Evolutionary conservation across 2,113 vertebrate species (phyloP).

Genomic region (Cebidichthys violaceus): DNA sequence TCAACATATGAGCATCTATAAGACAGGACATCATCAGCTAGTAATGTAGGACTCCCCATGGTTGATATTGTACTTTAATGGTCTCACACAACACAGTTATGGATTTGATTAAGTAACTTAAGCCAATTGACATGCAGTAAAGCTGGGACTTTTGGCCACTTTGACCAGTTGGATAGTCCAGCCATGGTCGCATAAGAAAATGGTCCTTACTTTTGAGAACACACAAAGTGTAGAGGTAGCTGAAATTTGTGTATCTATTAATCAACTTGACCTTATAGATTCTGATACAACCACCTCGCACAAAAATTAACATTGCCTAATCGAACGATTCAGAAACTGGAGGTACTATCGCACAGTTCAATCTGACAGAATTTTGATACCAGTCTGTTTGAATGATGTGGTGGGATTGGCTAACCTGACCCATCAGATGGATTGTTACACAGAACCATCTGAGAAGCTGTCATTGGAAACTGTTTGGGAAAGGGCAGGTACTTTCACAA

Average conservation of each 20-base stretch:
- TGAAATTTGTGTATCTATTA: not conserved
- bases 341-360: not conserved
- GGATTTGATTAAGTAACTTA: not conserved
- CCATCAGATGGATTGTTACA: not conserved
- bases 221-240: not conserved
- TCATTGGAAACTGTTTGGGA: not conserved
- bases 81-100: not conserved
- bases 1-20: not conserved
- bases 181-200: not conserved
- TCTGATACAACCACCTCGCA: not conserved
- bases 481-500: not conserved
- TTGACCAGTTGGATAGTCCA: not conserved
- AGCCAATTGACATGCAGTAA: not conserved
- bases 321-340: not conserved
- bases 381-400: not conserved
- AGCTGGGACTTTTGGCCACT: not conserved
- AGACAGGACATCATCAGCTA: not conserved
- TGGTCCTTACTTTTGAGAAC: not conserved
- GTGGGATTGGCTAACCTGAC: not conserved
- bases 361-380: not conserved
- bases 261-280: not conserved
- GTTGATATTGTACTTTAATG: not conserved
- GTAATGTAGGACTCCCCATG: not conserved
- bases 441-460: not conserved
- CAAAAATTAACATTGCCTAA: not conserved